A percentile compares a stretch with the other conserved stretches of the same genome.
Evolutionary conservation across 2,797 vertebrate species (phyloP).

Genomic region (Gila robusta): DNA sequence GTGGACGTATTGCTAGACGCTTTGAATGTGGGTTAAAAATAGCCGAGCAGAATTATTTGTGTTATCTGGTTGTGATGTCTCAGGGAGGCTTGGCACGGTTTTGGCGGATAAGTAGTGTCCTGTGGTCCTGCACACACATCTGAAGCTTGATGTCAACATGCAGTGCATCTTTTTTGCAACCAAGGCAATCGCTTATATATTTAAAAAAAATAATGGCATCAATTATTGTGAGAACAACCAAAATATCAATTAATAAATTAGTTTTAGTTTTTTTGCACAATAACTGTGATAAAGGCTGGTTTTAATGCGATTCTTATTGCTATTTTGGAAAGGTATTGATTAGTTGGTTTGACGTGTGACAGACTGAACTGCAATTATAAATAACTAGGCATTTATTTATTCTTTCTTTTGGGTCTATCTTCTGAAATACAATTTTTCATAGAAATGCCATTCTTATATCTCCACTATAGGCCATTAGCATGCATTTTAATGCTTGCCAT

Average conservation of each 20-base stretch:
- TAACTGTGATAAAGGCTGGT: background rate
- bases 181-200: background rate
- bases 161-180: background rate
- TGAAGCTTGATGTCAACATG: background rate
- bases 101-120: background rate
- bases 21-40: slow-evolving; percentile 60
- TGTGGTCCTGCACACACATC: background rate
- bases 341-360: background rate
- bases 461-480: background rate
- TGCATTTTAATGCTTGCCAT: background rate
- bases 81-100: background rate
- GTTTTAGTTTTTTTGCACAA: background rate
- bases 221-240: background rate
- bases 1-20: slow-evolving; percentile 49
- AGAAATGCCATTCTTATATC: background rate
- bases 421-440: background rate
- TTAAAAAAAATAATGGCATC: background rate
- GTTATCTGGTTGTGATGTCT: slow-evolving; percentile 14
- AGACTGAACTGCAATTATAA: background rate
- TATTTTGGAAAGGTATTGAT: slow-evolving; percentile 11
- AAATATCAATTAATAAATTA: background rate
- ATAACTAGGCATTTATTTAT: background rate
- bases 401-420: too few species aligned
- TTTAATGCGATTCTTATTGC: background rate
- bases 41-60: slow-evolving; percentile 46